phyloP scores from a whole-genome alignment of 2,797 vertebrate species.

The Antrozous pallidus region DNA sequence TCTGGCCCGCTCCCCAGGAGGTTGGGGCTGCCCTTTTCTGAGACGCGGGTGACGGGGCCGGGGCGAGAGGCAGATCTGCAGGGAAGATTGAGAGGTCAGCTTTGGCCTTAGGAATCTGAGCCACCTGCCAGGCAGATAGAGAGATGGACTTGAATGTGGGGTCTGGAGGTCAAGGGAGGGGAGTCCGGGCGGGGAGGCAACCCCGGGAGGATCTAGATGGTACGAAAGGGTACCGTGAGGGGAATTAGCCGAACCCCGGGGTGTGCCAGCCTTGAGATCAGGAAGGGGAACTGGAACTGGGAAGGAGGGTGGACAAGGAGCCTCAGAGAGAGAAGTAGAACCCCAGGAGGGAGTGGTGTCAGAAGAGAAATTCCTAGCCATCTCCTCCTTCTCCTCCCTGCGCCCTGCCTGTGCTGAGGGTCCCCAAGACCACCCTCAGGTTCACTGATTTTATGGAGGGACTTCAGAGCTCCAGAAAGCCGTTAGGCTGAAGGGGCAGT shows the following conservation, averaged over 20 bases:
- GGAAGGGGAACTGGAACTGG: background rate
- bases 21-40: background rate
- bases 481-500: background rate
- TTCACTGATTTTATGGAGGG: background rate
- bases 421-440: background rate
- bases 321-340: background rate
- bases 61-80: background rate
- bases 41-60: fast-evolving
- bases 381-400: background rate
- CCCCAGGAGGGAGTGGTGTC: background rate
- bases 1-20: background rate
- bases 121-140: background rate
- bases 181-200: background rate
- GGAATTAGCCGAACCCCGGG: background rate
- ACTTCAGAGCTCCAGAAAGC: background rate
- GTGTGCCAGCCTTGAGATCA: background rate
- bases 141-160: background rate
- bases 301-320: background rate
- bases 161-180: background rate
- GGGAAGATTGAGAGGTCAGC: background rate
- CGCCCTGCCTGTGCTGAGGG: background rate
- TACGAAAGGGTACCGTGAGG: too few species aligned
- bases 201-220: background rate
- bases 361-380: background rate
- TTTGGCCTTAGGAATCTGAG: background rate